phyloP scores from a whole-genome alignment of 2,797 vertebrate species.

The Pristis pectinata region DNA sequence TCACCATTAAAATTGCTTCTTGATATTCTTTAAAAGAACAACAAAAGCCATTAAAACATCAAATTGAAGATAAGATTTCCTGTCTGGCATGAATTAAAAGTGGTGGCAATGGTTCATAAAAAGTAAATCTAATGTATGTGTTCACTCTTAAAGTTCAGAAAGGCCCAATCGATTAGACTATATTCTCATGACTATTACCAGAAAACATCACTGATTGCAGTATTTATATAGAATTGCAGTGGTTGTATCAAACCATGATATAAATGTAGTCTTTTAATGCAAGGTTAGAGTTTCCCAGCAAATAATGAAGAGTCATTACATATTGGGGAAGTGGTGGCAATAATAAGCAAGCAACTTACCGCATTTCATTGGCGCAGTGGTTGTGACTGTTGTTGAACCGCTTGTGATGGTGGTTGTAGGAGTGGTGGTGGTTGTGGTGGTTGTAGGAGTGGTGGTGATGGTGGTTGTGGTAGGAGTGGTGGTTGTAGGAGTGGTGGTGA shows the following conservation, averaged over 20 bases:
- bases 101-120: background rate
- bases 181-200: background rate
- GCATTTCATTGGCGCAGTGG: background rate
- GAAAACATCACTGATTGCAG: background rate
- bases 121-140: background rate
- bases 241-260: background rate
- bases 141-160: background rate
- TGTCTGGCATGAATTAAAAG: background rate
- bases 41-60: background rate
- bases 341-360: background rate
- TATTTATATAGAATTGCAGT: background rate
- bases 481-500: background rate
- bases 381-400: background rate
- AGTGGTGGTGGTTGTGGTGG: background rate
- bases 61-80: background rate
- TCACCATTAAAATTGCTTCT: background rate
- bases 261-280: background rate
- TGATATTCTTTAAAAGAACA: background rate
- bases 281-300: background rate
- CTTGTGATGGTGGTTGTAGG: background rate
- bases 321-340: background rate
- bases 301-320: background rate
- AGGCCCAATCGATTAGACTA: background rate
- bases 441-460: background rate
- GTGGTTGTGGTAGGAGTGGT: background rate